Percentiles rank a stretch among this genome's conserved stretches.
Evolutionary conservation across 2,113 vertebrate genomes (phyloP).

Genomic region (Ptychochromis oligacanthus): DNA sequence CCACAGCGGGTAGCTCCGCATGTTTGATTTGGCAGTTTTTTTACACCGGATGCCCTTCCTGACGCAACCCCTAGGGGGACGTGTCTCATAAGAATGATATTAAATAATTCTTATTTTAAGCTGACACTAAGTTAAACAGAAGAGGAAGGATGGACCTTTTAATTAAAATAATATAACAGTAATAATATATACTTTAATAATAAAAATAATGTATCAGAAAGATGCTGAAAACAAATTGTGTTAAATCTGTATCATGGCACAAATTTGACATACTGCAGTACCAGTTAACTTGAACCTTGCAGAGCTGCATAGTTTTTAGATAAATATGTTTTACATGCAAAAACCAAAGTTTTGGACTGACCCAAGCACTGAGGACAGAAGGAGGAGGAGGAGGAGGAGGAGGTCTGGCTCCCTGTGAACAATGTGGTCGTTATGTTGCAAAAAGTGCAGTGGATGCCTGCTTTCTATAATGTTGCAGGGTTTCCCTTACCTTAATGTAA

Average conservation of each 20-base stretch:
- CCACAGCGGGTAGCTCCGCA: too few species aligned
- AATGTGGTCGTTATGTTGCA: too few species aligned
- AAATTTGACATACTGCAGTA: neutral
- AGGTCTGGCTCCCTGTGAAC: too few species aligned
- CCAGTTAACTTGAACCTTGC: fast-evolving
- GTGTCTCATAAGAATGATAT: fast-evolving
- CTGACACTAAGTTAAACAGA: neutral
- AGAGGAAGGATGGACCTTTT: neutral
- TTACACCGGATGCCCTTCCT: too few species aligned
- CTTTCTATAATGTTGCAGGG: neutral
- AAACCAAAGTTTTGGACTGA: too few species aligned
- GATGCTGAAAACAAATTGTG: neutral
- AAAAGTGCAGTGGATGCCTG: too few species aligned
- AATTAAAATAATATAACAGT: neutral
- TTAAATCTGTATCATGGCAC: neutral
- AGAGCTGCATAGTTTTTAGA: neutral
- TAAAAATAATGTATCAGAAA: neutral
- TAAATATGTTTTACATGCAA: neutral
- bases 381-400: fast-evolving
- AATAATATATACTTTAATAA: neutral
- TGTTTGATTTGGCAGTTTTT: too few species aligned
- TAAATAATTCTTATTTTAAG: neutral
- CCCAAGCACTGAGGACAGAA: too few species aligned
- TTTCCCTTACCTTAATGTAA: neutral
- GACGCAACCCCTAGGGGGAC: too few species aligned